Conservation (phyloP, 1,140 invertebrate species). For the Drosophila nannoptera region DNA sequence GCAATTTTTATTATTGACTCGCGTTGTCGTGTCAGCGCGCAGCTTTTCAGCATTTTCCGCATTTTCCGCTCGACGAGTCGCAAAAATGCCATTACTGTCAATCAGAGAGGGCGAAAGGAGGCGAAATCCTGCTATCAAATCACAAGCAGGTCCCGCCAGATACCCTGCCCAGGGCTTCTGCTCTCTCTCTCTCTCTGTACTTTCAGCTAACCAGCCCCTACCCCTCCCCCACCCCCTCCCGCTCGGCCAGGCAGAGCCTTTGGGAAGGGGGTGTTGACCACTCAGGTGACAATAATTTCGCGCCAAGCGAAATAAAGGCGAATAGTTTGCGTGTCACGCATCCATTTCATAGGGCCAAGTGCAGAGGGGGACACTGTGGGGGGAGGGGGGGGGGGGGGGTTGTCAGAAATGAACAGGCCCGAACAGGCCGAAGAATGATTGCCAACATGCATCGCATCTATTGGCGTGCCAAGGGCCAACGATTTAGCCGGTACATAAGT, state of each 20-base stretch:
- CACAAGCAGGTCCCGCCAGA: constrained; percentile 34
- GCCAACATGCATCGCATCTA: constrained; percentile 64
- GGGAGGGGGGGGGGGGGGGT: neutral
- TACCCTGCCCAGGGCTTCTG: too few relatives aligned
- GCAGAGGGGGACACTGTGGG: neutral
- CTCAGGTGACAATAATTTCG: constrained; percentile 52
- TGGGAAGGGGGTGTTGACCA: constrained; percentile 25
- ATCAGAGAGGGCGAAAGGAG: constrained; percentile 57
- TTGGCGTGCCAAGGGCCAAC: constrained; percentile 60
- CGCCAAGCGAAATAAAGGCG: constrained; percentile 8
- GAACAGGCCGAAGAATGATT: constrained; percentile 60
- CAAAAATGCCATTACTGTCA: constrained; percentile 76
- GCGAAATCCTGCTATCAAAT: constrained; percentile 45
- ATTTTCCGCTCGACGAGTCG: constrained; percentile 72
- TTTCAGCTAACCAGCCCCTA: too few relatives aligned
- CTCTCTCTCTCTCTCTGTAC: too few relatives aligned
- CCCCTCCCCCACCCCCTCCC: too few relatives aligned
- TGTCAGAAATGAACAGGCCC: constrained; percentile 46
- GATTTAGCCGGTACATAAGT: constrained; percentile 50
- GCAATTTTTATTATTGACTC: constrained; percentile 77
- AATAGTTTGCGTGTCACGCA: constrained; percentile 50
- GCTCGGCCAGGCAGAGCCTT: neutral
- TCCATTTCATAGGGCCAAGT: constrained; percentile 54
- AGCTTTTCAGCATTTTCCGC: constrained; percentile 72
- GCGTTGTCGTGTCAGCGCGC: constrained; percentile 62